Evolutionary conservation across 2,113 vertebrate species (phyloP).

Genomic region (Clupea harengus): DNA sequence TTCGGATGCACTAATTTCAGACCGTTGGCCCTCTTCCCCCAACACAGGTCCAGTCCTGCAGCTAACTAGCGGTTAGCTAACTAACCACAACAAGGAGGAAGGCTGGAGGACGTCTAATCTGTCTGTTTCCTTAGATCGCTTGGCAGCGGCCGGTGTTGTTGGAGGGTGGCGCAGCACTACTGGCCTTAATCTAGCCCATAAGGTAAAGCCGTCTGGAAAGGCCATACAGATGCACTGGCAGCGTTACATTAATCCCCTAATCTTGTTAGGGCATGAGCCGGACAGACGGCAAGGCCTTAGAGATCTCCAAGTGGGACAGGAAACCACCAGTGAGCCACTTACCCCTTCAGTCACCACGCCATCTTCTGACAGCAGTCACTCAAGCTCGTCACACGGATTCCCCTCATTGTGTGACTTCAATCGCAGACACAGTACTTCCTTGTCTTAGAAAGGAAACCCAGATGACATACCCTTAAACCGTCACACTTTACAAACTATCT

Average conservation of each 20-base stretch:
- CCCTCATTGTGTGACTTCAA: too few species aligned
- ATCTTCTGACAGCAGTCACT: not conserved
- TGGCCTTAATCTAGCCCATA: not conserved
- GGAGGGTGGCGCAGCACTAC: not conserved
- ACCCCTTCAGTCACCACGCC: not conserved
- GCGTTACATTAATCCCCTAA: conserved; percentile 31
- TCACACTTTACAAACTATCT: not conserved
- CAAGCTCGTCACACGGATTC: not conserved
- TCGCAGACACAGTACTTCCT: not conserved
- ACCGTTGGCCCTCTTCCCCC: not conserved
- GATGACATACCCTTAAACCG: not conserved
- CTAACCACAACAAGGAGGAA: not conserved
- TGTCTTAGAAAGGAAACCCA: not conserved
- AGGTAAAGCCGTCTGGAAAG: not conserved
- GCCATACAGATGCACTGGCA: not conserved
- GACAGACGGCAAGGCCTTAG: not conserved
- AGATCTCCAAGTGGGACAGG: not conserved
- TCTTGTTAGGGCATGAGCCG: conserved; percentile 27
- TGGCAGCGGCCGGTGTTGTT: not conserved
- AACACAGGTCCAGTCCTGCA: not conserved
- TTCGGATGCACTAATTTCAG: conserved; percentile 10
- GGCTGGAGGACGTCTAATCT: not conserved
- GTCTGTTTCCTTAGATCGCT: not conserved
- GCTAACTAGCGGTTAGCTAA: not conserved
- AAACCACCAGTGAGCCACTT: conserved; percentile 1